Evolutionary conservation across 2,797 vertebrate genomes (phyloP), one percentile per base, ranked within the genome.

Genomic region (Silurus lanzhouensis): DNA sequence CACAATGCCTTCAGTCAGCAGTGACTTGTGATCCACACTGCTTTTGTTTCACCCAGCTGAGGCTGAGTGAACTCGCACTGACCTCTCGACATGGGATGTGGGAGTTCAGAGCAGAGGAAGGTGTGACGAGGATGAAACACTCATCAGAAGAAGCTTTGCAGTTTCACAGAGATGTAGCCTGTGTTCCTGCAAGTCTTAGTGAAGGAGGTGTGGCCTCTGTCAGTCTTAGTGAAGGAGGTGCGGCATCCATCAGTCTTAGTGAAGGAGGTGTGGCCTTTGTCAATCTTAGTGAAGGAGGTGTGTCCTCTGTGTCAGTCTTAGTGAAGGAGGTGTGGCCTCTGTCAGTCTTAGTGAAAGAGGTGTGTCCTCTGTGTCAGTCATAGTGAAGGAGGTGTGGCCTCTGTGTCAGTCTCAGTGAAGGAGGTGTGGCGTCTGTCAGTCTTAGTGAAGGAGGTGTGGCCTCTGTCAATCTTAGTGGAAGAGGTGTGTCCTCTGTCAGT

Each of bases 1-100:
- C 85, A 77, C 52, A 77, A 77, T 77, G 63, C 85, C 85, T 86
- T 84, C 70, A 70, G 83, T 79, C 77, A 55, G 44, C 58, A 27
- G 66, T 67, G 68, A 86, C 71, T 70, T 86, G 46, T 86, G 78
- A 81, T 68, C 77, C 25, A 19, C 71, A 20, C 72, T 38, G 81
- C 67, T 71, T 75, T 60, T 63, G 74, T 46, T 70, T 58, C 19
- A 48, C 81, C 72, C 72, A 9, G 20, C 63, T 61, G 80, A 60
- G 71, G 61, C 13, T 1, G 14, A 55, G 38, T 70, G 81, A 86
- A 79, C 81, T 83, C 64, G 6, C 17, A n/a, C 55, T 78, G 77
- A 81, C 44, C 78, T 81, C 58, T 81, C 20, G 17, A 46, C 12
- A 31, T 31, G 38, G 61, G 46, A 70, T 19, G 6, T 52, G 48